These are phyloP conservation scores for Himalopsyche japonica DNA, from an alignment of 2,888 invertebrate species.

Conservation along the genomic window DNA sequence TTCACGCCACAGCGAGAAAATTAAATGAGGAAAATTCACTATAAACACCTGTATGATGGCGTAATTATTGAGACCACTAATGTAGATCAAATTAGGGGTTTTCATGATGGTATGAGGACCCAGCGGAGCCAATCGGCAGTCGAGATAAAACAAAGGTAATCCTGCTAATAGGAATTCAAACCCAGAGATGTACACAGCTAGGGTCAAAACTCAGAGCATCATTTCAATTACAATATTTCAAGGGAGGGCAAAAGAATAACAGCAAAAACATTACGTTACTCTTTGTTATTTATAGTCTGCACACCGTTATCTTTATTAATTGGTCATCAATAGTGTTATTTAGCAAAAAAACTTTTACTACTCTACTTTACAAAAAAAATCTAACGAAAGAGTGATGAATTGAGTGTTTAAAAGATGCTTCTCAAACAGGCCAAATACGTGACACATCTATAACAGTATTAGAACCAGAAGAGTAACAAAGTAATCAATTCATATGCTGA, in stretches of 20 bases:
- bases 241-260: not conserved
- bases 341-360: no score
- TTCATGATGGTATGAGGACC: not conserved
- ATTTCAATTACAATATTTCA: not conserved
- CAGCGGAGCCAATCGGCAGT: conserved; percentile 4
- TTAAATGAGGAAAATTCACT: conserved; percentile 21
- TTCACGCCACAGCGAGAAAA: not conserved
- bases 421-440: no score
- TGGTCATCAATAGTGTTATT: no score
- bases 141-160: conserved; percentile 14
- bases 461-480: no score
- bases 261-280: no score
- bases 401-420: no score
- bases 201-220: not conserved
- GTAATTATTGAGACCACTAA: conserved; percentile 14
- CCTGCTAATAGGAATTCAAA: not conserved
- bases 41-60: conserved; percentile 1
- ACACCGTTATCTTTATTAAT: no score
- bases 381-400: no score
- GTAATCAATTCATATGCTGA: no score
- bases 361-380: no score
- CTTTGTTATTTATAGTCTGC: no score
- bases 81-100: conserved; percentile 14
- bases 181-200: not conserved
- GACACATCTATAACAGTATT: no score